phyloP scores from a whole-genome alignment of 2,797 vertebrate genomes.

The Myripristis jacobus region DNA sequence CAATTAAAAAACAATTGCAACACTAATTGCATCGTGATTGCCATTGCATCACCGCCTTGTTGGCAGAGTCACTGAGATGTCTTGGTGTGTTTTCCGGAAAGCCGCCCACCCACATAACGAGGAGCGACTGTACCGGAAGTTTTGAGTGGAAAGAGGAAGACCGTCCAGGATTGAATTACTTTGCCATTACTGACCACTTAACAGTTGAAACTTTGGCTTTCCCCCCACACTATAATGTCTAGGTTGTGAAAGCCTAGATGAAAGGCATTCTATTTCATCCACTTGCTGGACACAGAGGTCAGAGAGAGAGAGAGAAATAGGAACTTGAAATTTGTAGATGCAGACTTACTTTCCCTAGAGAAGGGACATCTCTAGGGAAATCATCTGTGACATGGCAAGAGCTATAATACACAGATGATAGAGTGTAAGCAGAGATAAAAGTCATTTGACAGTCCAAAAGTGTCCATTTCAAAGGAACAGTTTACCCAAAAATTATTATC shows the following conservation, averaged over 20 bases:
- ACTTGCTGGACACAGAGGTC: slow-evolving; percentile 68
- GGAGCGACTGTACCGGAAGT: slow-evolving; percentile 76
- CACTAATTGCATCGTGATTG: slow-evolving; percentile 66
- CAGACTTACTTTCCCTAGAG: slow-evolving; percentile 38
- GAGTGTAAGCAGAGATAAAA: slow-evolving; percentile 7
- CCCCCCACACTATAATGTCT: slow-evolving; percentile 56
- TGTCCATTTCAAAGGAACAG: not conserved
- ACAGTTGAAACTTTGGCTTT: slow-evolving; percentile 65
- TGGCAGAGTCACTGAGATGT: slow-evolving; percentile 59
- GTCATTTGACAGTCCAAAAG: slow-evolving; percentile 1
- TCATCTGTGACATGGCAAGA: slow-evolving; percentile 13
- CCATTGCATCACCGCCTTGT: slow-evolving; percentile 63
- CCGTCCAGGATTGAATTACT: slow-evolving; percentile 79
- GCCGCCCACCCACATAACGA: slow-evolving; percentile 67
- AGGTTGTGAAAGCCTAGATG: slow-evolving; percentile 69
- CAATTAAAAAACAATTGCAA: slow-evolving; percentile 66
- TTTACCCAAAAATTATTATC: not conserved
- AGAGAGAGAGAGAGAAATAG: slow-evolving; percentile 58
- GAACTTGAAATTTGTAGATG: slow-evolving; percentile 25
- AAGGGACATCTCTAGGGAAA: slow-evolving; percentile 20
- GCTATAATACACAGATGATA: slow-evolving; percentile 3
- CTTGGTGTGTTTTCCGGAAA: slow-evolving; percentile 75
- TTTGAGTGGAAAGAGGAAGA: slow-evolving; percentile 77
- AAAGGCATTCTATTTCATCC: slow-evolving; percentile 67
- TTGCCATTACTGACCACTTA: slow-evolving; percentile 82